Evolutionary conservation across 2,797 vertebrate genomes (phyloP), one percentile per base, ranked within the genome.

Genomic region (Danio choprae): DNA sequence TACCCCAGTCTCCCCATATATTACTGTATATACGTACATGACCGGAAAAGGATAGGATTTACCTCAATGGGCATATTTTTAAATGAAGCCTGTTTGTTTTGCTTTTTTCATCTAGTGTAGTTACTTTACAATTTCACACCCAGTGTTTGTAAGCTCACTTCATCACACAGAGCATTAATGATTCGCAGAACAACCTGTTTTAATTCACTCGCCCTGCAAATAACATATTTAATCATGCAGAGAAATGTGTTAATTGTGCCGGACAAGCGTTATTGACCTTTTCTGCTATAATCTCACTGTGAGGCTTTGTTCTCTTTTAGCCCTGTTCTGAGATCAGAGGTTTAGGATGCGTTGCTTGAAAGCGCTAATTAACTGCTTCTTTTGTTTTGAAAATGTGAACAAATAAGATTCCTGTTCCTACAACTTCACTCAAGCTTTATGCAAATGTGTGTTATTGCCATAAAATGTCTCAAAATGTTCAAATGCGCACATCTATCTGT

Each of bases 271-370:
- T 56, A 44, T n/a, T 44, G 20, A 13, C 40, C 40, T 40, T 36
- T 67, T 44, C 50, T 77, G 50, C 62, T 4, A 13, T 67, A 44
- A 67, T 77, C 74, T 44, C 62, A 56, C 22, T 6, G n/a, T n/a
- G 62, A 67, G 50, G 6, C 63, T 77, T 67, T 67, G 50, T 56
- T 67, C 51, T 56, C 0, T 29, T 29, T 20, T 6, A 18, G 8
- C 50, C 67, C 40, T 56, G 53, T 56, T 67, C 40, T 67, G 50
- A 67, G 74, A 77, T 67, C 40, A 77, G 46, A 77, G 50, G 51
- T 44, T 29, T 18, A 67, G 40, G 51, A 77, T 18, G 20, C 65
- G 74, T 36, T 67, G 41, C 77, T 56, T 18, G 74, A 77, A 67
- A 77, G 20, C 50, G 6, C 40, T 40, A 76, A 76, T 76, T 76